Evolutionary conservation across 1,140 invertebrate species (phyloP).

Genomic region (Drosophila nigrodunni): DNA sequence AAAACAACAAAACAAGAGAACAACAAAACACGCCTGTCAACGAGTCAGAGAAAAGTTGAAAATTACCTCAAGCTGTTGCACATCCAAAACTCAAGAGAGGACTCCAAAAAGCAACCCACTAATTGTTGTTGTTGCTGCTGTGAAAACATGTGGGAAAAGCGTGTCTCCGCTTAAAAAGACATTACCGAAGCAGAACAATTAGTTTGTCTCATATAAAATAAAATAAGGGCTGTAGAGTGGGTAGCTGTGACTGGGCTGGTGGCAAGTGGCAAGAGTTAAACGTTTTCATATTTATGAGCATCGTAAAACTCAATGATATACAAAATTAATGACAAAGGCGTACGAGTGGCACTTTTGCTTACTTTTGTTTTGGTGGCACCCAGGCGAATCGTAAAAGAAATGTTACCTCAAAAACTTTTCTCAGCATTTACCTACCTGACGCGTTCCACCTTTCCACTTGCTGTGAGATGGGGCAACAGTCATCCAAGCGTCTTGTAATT

Average conservation of each 20-base stretch:
- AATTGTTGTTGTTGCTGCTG: conserved; percentile 63
- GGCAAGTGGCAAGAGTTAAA: conserved; percentile 79
- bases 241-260: conserved; percentile 1
- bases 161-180: conserved; percentile 80
- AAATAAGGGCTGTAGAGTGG: neutral
- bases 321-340: conserved; percentile 82
- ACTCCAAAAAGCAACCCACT: conserved; percentile 22
- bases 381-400: conserved; percentile 80
- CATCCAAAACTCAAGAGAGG: conserved; percentile 32
- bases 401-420: conserved; percentile 76
- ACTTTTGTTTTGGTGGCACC: conserved; percentile 45
- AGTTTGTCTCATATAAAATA: conserved; percentile 73
- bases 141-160: conserved; percentile 74
- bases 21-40: conserved; percentile 68
- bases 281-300: conserved; percentile 83
- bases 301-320: conserved; percentile 84
- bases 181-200: conserved; percentile 78
- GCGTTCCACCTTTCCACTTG: neutral
- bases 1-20: conserved; percentile 27
- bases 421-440: conserved; percentile 56
- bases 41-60: conserved; percentile 74
- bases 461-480: conserved; percentile 20
- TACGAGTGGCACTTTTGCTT: conserved; percentile 69
- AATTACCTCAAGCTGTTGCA: conserved; percentile 83
- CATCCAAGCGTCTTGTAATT: conserved; percentile 78